These are phyloP conservation scores for Lacerta bilineata DNA, from an alignment of 2,797 vertebrate species.

Conservation along the genomic window DNA sequence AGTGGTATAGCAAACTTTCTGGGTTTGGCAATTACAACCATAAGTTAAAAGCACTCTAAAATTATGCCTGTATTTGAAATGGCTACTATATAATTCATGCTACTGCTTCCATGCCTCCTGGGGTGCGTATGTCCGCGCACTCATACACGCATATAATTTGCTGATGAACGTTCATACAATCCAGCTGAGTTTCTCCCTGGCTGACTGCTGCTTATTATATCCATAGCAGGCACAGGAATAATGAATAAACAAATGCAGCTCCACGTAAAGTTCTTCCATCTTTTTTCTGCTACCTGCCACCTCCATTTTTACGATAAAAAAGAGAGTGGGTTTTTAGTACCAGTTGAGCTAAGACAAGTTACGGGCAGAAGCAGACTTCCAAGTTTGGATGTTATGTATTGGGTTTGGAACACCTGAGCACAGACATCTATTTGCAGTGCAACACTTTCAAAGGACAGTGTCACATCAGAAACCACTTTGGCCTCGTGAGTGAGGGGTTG, in stretches of 20 bases:
- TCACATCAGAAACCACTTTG: background rate
- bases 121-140: background rate
- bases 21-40: slow-evolving; percentile 62
- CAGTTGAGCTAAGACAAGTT: background rate
- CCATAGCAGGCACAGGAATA: slow-evolving; percentile 33
- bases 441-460: background rate
- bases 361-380: background rate
- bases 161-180: slow-evolving; percentile 42
- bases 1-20: slow-evolving; percentile 29
- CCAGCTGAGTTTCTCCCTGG: background rate
- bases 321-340: background rate
- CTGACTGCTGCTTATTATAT: slow-evolving; percentile 44
- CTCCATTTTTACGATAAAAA: background rate
- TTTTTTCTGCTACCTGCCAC: background rate
- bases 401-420: background rate
- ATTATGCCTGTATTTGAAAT: slow-evolving; percentile 59
- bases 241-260: background rate
- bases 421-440: background rate
- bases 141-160: too few relatives aligned
- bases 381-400: too few relatives aligned
- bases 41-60: slow-evolving; percentile 58
- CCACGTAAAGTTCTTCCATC: background rate
- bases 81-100: slow-evolving; percentile 60
- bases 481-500: background rate
- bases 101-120: slow-evolving; percentile 25